Conservation (phyloP, 1,140 invertebrate species). For the Proales similis region DNA sequence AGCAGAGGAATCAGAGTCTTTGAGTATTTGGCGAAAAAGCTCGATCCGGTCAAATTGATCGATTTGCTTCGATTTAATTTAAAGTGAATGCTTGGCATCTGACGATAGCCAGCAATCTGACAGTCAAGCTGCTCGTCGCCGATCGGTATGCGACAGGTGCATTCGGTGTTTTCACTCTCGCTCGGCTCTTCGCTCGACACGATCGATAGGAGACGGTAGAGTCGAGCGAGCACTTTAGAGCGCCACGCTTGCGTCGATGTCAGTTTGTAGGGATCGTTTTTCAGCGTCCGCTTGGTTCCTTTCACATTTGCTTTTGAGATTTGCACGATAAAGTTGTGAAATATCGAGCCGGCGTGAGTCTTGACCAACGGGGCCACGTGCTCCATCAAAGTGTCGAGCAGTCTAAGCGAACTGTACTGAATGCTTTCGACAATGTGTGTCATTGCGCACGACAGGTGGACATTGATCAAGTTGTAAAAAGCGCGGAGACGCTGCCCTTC, state of each 20-base stretch:
- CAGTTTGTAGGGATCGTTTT: constrained; percentile 44
- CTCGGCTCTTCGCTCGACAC: constrained; percentile 1
- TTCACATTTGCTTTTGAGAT: constrained; percentile 55
- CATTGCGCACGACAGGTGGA: constrained; percentile 74
- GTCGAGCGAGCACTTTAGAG: constrained; percentile 42
- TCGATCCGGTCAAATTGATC: constrained; percentile 5
- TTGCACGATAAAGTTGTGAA: constrained; percentile 69
- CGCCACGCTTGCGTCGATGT: constrained; percentile 44
- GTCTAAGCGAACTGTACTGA: constrained; percentile 69
- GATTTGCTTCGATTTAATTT: constrained; percentile 9
- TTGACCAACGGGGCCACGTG: constrained; percentile 60
- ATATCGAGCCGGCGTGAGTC: constrained; percentile 61
- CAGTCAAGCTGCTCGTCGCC: constrained; percentile 37
- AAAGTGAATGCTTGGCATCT: too few species aligned
- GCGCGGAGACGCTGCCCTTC: constrained; percentile 56
- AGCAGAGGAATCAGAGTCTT: constrained; percentile 43
- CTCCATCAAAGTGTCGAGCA: constrained; percentile 62
- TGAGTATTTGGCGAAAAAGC: constrained; percentile 39
- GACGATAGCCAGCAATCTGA: background rate
- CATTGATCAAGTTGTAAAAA: constrained; percentile 66
- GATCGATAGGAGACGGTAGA: constrained; percentile 41
- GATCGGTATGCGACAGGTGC: background rate
- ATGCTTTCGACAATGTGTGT: constrained; percentile 70
- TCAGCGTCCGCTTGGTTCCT: constrained; percentile 39
- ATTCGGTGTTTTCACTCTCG: background rate